Base-by-base conservation (phyloP, 92 coral and sea anemone genomes). In the Palythoa grandiflora region DNA sequence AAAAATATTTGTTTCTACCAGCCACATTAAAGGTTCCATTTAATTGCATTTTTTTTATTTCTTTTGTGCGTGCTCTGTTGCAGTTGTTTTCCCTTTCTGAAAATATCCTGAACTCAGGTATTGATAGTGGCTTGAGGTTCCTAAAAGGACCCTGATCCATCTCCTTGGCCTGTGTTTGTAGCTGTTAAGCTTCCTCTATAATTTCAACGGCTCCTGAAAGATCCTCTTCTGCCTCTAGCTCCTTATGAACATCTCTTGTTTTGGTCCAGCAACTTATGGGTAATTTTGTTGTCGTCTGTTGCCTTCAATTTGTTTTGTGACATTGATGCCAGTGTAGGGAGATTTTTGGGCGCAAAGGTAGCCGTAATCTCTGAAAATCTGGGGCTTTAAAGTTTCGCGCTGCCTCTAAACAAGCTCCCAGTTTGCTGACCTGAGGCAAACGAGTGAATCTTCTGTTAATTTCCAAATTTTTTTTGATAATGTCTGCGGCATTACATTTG, bases 351-450 rank as follows among this genome's bases (percentile, higher is more conserved):
- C 83, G 16, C 84, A 86, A n/a, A 75, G 61, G 48, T 85, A 73
- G 73, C 68, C 66, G 21, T 86, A 86, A 0, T 74, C 89, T 75
- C 39, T 86, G 0, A 84, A 57, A 20, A 79, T 63, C 81, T 68
- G 91, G 47, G 57, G 77, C 72, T 84, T 89, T 47, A 75, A 66
- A 36, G 61, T 73, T 15, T 78, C 89, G 14, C 79, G 78, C 11
- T 47, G 89, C 21, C 92, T 48, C 59, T 85, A 76, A 16, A 74
- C 77, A 15, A 85, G 65, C 80, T 90, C 87, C 89, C 87, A 85
- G 48, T 90, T 90, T 52, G 87, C 89, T 36, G 87, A 89, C 21
- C 92, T 89, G 13, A 85, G 53, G 19, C 89, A 78, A 50, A 68
- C 66, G 6, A 90, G 71, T 3, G 89, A 71, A 51, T 84, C 89